Base-by-base conservation (phyloP, 2,797 vertebrate species). In the Sylvilagus floridanus region DNA sequence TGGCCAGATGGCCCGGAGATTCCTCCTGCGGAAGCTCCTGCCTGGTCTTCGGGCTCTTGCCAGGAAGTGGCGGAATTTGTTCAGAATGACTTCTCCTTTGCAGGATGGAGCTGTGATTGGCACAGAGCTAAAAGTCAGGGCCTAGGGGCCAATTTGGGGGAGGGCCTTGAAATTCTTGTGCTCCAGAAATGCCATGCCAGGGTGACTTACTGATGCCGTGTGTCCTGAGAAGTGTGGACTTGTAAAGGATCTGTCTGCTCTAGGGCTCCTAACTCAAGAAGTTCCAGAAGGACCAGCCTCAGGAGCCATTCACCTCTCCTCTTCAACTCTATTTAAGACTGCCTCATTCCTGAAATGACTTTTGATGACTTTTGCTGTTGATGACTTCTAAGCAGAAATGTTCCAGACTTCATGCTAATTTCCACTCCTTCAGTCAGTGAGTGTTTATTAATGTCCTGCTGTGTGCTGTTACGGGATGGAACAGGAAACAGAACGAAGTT, bases 11-110 rank as follows among this genome's bases (percentile, higher is more conserved):
- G 79, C 42, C 77, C 68, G 66, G 68, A 68, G 69, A 92, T 71
- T 88, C 54, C 11, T 82, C 78, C 88, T 78, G 47, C 83, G 65
- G 75, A 84, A 72, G 12, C 65, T 82, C 32, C 69, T 28, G 47
- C 63, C 82, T 88, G 63, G 50, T 65, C 86, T 73, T 78, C 52
- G 60, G 42, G 26, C 32, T 54, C 66, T 71, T 75, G 93, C 79
- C 73, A 83, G 62, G 75, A 65, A 83, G 75, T 47, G 87, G 65
- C 17, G 62, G 91, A 37, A 69, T 85, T 37, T 94, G 19, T 85
- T 77, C 78, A 75, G 82, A 75, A 35, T 84, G 81, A 63, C 17
- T 84, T 72, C 81, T 86, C 50, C 82, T 75, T 21, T 52, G 37
- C 32, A 52, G 28, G 42, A 76, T 54, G 12, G 87, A 71, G 76